These are phyloP conservation scores for Doryteuthis pealeii DNA, from an alignment of 1,140 invertebrate genomes.

Conservation along the genomic window DNA sequence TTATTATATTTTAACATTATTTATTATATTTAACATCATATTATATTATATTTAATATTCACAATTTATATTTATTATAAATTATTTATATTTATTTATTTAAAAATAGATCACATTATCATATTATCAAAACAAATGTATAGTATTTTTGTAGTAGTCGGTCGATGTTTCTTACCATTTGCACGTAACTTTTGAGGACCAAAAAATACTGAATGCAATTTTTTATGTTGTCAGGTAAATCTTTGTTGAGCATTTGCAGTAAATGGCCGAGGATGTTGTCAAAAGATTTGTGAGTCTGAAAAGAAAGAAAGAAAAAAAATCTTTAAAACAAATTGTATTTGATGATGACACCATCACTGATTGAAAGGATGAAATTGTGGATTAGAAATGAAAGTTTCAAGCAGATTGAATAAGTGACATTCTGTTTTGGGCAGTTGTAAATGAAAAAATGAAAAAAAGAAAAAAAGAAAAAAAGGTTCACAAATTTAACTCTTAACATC, in stretches of 20 bases:
- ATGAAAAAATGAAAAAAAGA: too few species aligned
- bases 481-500: too few species aligned
- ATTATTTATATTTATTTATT: too few species aligned
- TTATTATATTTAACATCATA: too few species aligned
- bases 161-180: slow-evolving; percentile 53
- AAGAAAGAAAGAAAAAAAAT: slow-evolving; percentile 21
- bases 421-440: too few species aligned
- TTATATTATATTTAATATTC: too few species aligned
- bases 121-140: too few species aligned
- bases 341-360: not conserved
- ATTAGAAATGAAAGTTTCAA: not conserved
- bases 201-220: slow-evolving; percentile 62
- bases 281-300: slow-evolving; percentile 52
- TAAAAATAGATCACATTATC: too few species aligned
- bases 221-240: slow-evolving; percentile 62
- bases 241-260: slow-evolving; percentile 58
- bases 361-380: not conserved
- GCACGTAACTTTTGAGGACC: slow-evolving; percentile 59
- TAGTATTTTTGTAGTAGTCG: too few species aligned
- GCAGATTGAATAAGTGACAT: not conserved
- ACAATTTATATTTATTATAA: too few species aligned
- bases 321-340: slow-evolving; percentile 18
- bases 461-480: too few species aligned
- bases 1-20: too few species aligned
- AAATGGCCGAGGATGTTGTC: slow-evolving; percentile 55